These are phyloP conservation scores for Polyommatus icarus DNA, from an alignment of 2,888 invertebrate species.

Conservation along the genomic window DNA sequence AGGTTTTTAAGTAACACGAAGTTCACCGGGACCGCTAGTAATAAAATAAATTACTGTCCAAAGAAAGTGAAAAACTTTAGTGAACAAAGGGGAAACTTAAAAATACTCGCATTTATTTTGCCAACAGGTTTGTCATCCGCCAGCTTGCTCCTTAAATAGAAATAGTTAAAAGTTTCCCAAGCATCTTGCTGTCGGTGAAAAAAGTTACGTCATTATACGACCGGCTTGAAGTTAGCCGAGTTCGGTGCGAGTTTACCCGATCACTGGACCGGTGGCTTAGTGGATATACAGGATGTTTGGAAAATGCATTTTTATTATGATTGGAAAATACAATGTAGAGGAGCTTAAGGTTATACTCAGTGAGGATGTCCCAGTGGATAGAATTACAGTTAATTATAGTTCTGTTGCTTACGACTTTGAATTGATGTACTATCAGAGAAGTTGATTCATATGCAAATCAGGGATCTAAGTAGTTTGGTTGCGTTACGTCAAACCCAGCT, in stretches of 20 bases:
- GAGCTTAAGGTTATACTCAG: background rate
- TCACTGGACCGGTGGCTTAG: conserved; percentile 3
- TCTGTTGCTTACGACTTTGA: too few relatives aligned
- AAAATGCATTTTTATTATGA: conserved; percentile 19
- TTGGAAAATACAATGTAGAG: conserved; percentile 2
- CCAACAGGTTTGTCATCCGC: conserved; percentile 6
- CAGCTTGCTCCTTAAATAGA: conserved; percentile 17
- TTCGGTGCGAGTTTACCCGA: background rate
- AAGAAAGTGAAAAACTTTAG: background rate
- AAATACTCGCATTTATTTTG: background rate
- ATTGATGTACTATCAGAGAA: too few relatives aligned
- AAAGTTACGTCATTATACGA: conserved; percentile 22
- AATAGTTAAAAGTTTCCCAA: background rate
- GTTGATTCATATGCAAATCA: too few relatives aligned
- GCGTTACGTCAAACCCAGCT: too few relatives aligned
- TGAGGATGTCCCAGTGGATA: too few relatives aligned
- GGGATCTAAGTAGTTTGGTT: too few relatives aligned
- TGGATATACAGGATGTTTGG: background rate
- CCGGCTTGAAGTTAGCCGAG: background rate
- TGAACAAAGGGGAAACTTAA: background rate
- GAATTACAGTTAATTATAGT: too few relatives aligned
- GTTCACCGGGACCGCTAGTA: too few relatives aligned
- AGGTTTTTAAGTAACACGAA: too few relatives aligned
- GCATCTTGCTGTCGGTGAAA: background rate
- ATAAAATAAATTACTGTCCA: background rate